These are phyloP conservation scores for Drosophila imparisetae DNA, from an alignment of 2,888 invertebrate species.

Conservation along the genomic window DNA sequence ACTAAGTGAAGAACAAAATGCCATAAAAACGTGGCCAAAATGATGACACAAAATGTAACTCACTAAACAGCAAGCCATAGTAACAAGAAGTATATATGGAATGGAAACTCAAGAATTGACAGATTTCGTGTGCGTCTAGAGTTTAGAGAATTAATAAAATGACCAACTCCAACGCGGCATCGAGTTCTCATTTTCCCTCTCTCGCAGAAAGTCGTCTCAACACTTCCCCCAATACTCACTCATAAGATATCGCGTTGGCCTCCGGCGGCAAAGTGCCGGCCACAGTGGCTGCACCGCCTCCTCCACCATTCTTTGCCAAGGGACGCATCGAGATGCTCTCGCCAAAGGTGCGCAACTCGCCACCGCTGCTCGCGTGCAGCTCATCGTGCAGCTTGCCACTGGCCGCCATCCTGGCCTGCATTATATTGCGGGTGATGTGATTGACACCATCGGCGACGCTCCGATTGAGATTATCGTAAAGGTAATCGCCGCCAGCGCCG, in stretches of 20 bases:
- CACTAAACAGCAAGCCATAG: constrained; percentile 78
- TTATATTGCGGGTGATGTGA: constrained; percentile 83
- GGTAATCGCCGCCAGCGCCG: constrained; percentile 61
- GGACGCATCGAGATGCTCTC: constrained; percentile 91
- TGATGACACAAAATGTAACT: constrained; percentile 52
- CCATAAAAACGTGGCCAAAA: constrained; percentile 62
- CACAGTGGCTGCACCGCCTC: constrained; percentile 58
- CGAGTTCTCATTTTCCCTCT: constrained; percentile 1
- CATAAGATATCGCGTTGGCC: constrained; percentile 77
- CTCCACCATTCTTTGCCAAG: constrained; percentile 77
- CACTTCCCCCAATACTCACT: constrained; percentile 76
- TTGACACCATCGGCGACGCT: constrained; percentile 84
- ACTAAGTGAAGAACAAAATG: constrained; percentile 70
- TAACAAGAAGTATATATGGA: constrained; percentile 57
- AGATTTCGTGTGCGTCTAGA: constrained; percentile 59
- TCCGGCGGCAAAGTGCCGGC: constrained; percentile 67
- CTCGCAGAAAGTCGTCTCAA: background rate
- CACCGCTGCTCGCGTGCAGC: constrained; percentile 69
- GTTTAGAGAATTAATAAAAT: constrained; percentile 45
- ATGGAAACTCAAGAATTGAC: constrained; percentile 40
- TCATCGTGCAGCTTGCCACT: constrained; percentile 68
- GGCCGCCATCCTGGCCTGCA: constrained; percentile 79
- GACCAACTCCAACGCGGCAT: constrained; percentile 30
- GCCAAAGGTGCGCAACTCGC: constrained; percentile 81
- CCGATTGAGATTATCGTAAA: constrained; percentile 81